These are phyloP conservation scores for Oscheius myriophilus DNA, from an alignment of 2,888 invertebrate genomes.

Conservation along the genomic window DNA sequence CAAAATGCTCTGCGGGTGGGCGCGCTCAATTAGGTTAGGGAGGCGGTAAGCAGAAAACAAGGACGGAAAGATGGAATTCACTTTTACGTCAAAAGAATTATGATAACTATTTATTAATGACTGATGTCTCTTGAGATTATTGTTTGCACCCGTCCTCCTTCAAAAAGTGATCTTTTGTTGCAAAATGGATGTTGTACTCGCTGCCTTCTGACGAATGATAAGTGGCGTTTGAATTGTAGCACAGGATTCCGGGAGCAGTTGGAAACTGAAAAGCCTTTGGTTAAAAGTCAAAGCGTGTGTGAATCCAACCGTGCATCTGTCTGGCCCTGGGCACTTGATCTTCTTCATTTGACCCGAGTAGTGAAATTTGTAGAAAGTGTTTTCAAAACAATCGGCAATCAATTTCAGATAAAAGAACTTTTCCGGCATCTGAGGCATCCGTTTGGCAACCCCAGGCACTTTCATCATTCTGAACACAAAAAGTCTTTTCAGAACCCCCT, in stretches of 20 bases:
- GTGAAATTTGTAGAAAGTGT: slow-evolving; percentile 11
- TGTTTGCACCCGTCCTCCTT: slow-evolving; percentile 20
- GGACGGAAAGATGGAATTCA: no score
- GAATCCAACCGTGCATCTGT: slow-evolving; percentile 18
- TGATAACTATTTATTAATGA: no score
- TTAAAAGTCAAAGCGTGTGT: neutral
- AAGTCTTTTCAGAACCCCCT: neutral
- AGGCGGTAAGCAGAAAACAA: no score
- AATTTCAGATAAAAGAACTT: slow-evolving; percentile 3
- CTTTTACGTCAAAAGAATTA: no score
- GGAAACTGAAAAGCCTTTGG: slow-evolving; percentile 16
- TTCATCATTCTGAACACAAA: slow-evolving; percentile 3
- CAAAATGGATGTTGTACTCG: slow-evolving; percentile 9
- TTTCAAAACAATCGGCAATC: slow-evolving; percentile 5
- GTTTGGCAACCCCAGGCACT: neutral
- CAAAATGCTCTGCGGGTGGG: no score
- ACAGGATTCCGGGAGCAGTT: slow-evolving; percentile 6
- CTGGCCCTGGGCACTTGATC: slow-evolving; percentile 25
- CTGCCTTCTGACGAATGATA: slow-evolving; percentile 1
- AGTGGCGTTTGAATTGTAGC: slow-evolving; percentile 16
- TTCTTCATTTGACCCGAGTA: slow-evolving; percentile 10
- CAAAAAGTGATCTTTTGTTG: neutral
- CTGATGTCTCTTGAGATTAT: no score
- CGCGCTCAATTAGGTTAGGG: no score
- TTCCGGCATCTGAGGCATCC: slow-evolving; percentile 1